A percentile compares a stretch with the other conserved stretches of the same genome.
phyloP scores from a whole-genome alignment of 2,113 vertebrate species.

The Cynoglossus semilaevis region DNA sequence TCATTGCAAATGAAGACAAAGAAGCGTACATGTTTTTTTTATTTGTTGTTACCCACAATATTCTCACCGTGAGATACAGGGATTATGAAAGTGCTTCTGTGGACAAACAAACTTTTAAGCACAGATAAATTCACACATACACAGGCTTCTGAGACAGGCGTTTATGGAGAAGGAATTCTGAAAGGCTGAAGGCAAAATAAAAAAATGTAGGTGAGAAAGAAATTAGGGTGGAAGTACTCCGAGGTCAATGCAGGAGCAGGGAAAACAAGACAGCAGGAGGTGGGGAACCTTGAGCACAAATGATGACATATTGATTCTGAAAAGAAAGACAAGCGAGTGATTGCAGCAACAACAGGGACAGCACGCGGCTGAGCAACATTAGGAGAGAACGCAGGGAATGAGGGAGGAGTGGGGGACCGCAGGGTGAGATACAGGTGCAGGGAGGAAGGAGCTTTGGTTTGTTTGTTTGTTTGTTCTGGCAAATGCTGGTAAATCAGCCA shows the following conservation, averaged over 20 bases:
- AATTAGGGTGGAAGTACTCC: neutral
- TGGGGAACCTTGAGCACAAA: neutral
- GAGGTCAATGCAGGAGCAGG: neutral
- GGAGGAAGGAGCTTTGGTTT: neutral
- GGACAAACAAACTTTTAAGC: constrained; percentile 22
- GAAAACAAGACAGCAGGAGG: neutral
- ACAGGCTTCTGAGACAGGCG: neutral
- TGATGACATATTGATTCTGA: constrained; percentile 1
- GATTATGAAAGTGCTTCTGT: constrained; percentile 1
- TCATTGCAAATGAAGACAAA: no score
- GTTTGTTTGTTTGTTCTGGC: constrained; percentile 38
- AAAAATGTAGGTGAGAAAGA: neutral
- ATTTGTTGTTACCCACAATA: no score
- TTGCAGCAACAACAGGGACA: constrained; percentile 1
- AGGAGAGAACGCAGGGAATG: constrained; percentile 9
- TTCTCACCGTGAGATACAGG: constrained; percentile 10
- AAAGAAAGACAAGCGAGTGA: constrained; percentile 6
- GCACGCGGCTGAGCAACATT: neutral
- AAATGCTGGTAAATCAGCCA: constrained; percentile 44
- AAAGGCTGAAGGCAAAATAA: neutral
- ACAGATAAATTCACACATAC: constrained; percentile 20
- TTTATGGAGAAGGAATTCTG: constrained; percentile 9
- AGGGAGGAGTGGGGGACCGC: constrained; percentile 35
- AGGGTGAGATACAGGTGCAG: constrained; percentile 35
- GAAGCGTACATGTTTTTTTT: no score